A percentile compares a stretch with the other conserved stretches of the same genome.
These are phyloP conservation scores for Lepidochrysops patricia DNA, from an alignment of 2,888 invertebrate genomes.

Conservation along the genomic window DNA sequence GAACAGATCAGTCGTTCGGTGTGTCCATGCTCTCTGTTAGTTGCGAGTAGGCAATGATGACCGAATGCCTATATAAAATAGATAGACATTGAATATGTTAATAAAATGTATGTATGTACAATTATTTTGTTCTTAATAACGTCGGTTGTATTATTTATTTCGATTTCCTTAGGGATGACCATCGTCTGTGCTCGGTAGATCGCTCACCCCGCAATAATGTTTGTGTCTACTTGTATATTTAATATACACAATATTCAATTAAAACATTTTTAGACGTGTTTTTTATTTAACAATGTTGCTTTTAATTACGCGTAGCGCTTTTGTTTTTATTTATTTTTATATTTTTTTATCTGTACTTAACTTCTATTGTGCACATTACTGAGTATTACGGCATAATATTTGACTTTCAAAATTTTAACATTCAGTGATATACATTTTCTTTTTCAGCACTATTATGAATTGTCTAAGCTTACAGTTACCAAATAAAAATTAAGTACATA, in stretches of 20 bases:
- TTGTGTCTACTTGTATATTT: conserved; percentile 10
- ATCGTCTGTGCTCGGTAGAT: background rate
- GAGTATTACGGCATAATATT: background rate
- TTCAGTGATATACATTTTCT: conserved; percentile 5
- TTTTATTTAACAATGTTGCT: conserved; percentile 32
- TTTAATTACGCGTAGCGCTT: conserved; percentile 60
- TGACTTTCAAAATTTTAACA: conserved; percentile 6
- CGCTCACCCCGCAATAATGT: background rate
- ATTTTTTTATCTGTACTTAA: conserved; percentile 37
- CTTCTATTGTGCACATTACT: conserved; percentile 22
- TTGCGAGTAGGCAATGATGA: conserved; percentile 12
- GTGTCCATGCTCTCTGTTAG: conserved; percentile 28
- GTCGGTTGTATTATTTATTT: conserved; percentile 39
- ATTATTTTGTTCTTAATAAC: conserved; percentile 32
- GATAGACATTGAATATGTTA: conserved; percentile 10
- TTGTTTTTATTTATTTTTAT: conserved; percentile 31
- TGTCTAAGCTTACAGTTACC: conserved; percentile 60
- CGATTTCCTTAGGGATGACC: background rate
- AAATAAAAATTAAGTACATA: conserved; percentile 27
- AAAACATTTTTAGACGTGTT: conserved; percentile 12
- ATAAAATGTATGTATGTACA: conserved; percentile 5
- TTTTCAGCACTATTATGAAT: conserved; percentile 26
- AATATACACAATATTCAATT: conserved; percentile 10
- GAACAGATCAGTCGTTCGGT: conserved; percentile 23
- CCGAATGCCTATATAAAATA: conserved; percentile 6